Evolutionary conservation across 2,797 vertebrate species (phyloP).

Genomic region (Tangara arthus): DNA sequence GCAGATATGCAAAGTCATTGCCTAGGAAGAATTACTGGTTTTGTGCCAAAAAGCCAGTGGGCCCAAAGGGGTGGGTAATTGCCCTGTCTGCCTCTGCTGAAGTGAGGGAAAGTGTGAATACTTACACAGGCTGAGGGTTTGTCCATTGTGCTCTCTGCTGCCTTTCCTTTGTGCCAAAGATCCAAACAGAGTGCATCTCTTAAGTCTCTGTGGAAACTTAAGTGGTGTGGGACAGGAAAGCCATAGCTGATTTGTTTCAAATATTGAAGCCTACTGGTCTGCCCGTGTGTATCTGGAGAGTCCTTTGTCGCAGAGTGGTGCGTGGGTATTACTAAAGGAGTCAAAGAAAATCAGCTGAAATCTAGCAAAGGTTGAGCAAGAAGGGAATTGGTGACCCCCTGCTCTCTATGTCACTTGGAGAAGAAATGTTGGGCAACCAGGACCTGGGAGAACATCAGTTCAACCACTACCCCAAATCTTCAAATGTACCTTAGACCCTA

Average conservation of each 20-base stretch:
- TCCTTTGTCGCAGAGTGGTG: neutral
- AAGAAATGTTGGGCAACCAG: neutral
- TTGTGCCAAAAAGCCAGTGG: neutral
- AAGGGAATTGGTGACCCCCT: neutral
- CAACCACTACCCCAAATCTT: neutral
- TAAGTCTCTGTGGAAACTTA: neutral
- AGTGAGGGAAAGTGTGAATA: neutral
- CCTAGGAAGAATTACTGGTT: neutral
- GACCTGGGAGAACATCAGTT: neutral
- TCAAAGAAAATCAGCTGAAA: neutral
- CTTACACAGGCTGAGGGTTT: neutral
- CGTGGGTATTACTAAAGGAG: neutral
- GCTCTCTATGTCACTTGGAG: neutral
- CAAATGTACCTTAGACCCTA: neutral
- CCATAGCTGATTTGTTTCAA: neutral
- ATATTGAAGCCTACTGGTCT: neutral
- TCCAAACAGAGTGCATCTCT: too few relatives aligned
- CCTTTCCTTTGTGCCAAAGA: neutral
- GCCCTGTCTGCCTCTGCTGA: neutral
- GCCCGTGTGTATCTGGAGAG: neutral
- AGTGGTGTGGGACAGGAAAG: neutral
- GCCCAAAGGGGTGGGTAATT: neutral
- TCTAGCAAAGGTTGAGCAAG: neutral
- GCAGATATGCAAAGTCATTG: neutral
- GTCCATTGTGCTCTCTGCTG: neutral